These are phyloP conservation scores for Echiichthys vipera DNA, from an alignment of 2,797 vertebrate species.

Conservation along the genomic window DNA sequence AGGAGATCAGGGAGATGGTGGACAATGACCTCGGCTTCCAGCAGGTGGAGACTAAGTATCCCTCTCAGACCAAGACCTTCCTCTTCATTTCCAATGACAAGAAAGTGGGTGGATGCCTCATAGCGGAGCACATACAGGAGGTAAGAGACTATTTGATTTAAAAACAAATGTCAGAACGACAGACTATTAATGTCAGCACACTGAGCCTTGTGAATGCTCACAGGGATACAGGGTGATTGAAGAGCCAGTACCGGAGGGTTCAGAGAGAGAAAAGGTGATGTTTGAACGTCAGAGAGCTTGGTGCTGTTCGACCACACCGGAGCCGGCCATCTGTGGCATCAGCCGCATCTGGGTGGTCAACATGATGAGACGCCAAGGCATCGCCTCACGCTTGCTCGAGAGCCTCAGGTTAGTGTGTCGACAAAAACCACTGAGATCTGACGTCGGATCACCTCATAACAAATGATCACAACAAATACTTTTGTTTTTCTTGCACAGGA, in stretches of 20 bases:
- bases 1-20: conserved; percentile 99
- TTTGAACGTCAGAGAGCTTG: conserved; percentile 97
- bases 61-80: conserved; percentile 97
- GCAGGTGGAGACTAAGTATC: conserved; percentile 94
- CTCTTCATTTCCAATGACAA: conserved; percentile 98
- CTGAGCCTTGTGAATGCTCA: conserved; percentile 8
- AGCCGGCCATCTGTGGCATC: conserved; percentile 97
- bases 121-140: conserved; percentile 98
- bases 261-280: conserved; percentile 94
- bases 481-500: conserved; percentile 82
- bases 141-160: conserved; percentile 78
- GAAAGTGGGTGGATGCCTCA: conserved; percentile 97
- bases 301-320: conserved; percentile 95
- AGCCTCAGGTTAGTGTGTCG: conserved; percentile 90
- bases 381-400: conserved; percentile 97
- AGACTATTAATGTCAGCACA: neutral
- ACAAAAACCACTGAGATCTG: neutral
- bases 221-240: conserved; percentile 98
- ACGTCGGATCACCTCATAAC: neutral
- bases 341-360: conserved; percentile 99
- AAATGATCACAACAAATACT: neutral
- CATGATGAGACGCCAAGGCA: conserved; percentile 94
- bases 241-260: conserved; percentile 89
- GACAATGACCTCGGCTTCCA: conserved; percentile 99
- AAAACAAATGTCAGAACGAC: neutral